phyloP scores from a whole-genome alignment of 2,797 vertebrate species.

The Argya squamiceps region DNA sequence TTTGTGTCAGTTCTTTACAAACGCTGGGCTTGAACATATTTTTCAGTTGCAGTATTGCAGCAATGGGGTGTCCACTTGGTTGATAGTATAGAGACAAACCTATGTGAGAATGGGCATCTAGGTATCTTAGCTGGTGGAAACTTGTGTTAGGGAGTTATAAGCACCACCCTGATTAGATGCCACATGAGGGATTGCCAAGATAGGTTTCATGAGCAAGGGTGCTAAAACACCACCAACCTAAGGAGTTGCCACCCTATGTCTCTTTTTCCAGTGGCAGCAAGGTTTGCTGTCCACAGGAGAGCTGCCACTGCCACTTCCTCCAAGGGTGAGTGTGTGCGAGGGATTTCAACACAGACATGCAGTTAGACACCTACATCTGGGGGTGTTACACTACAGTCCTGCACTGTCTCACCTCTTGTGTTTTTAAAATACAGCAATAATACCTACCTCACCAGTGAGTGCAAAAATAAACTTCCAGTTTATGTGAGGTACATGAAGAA shows the following conservation, averaged over 20 bases:
- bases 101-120: neutral
- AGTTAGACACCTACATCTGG: neutral
- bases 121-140: neutral
- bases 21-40: neutral
- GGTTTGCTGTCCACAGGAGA: neutral
- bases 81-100: neutral
- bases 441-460: neutral
- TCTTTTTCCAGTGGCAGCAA: neutral
- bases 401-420: neutral
- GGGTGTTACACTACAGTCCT: neutral
- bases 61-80: neutral
- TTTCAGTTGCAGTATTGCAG: neutral
- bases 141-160: neutral
- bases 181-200: neutral
- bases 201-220: neutral
- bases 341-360: neutral
- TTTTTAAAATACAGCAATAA: neutral
- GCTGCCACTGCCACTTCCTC: neutral
- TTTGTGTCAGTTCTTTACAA: neutral
- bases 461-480: neutral
- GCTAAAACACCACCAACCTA: neutral
- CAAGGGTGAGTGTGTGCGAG: fast-evolving
- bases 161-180: neutral
- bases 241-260: neutral
- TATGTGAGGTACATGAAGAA: neutral